phyloP scores from a whole-genome alignment of 53 echinoderm and acorn worm genomes.

The Stichopus horrens region DNA sequence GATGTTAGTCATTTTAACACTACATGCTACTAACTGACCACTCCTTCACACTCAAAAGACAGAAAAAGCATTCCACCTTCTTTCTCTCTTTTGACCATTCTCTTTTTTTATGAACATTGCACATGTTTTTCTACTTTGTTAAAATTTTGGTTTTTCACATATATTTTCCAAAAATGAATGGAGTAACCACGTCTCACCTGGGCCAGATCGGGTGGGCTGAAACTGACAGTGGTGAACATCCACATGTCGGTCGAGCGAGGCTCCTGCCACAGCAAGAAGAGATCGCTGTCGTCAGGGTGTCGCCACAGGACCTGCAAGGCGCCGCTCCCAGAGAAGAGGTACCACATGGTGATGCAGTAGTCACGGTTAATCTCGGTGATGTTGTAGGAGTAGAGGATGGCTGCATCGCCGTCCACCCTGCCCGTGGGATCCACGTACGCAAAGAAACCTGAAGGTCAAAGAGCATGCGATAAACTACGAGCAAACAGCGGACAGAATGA shows the following conservation, averaged over 20 bases:
- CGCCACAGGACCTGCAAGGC: conserved; percentile 14
- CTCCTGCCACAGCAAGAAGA: conserved; percentile 17
- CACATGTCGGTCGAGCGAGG: not conserved
- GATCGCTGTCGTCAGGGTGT: conserved; percentile 5
- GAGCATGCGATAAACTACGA: too few relatives aligned
- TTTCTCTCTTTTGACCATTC: too few relatives aligned
- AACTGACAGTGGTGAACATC: conserved; percentile 13
- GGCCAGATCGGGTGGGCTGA: conserved; percentile 2
- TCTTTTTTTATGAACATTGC: too few relatives aligned
- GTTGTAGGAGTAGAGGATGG: conserved; percentile 48
- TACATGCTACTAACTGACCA: too few relatives aligned
- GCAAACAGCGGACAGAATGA: too few relatives aligned
- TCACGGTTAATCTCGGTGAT: conserved; percentile 25
- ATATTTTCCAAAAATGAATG: not conserved
- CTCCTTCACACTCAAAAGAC: too few relatives aligned
- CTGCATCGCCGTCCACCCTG: conserved; percentile 30
- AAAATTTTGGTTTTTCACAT: too few relatives aligned
- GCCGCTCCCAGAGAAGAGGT: conserved; percentile 29
- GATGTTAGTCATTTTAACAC: too few relatives aligned
- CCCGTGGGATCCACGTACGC: conserved; percentile 65
- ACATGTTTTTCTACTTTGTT: too few relatives aligned
- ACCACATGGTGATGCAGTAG: conserved; percentile 75
- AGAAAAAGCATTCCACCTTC: too few relatives aligned
- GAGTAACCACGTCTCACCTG: not conserved
- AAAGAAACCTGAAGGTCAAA: conserved; percentile 61